Percentiles rank a stretch among this genome's conserved stretches.
Evolutionary conservation across 2,113 vertebrate genomes (phyloP).

Genomic region (Vidua macroura): DNA sequence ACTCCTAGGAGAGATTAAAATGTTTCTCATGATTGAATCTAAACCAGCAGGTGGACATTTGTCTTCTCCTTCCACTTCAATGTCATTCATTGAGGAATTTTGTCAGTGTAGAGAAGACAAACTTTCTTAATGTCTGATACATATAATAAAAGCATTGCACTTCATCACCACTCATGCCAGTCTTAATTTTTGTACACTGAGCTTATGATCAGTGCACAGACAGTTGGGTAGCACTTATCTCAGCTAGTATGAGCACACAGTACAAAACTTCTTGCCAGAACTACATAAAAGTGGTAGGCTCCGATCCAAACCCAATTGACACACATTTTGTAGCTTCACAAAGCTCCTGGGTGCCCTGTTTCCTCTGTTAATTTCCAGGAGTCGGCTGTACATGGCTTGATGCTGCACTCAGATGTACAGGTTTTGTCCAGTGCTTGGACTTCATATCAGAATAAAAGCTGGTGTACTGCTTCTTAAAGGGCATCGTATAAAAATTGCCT

Average conservation of each 20-base stretch:
- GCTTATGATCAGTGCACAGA: neutral
- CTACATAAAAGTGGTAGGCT: neutral
- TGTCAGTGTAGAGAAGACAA: neutral
- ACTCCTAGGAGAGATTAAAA: neutral
- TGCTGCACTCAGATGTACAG: fast-evolving
- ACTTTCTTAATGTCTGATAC: neutral
- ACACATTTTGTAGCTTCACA: neutral
- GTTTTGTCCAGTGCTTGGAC: neutral
- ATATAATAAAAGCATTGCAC: neutral
- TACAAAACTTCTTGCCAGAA: neutral
- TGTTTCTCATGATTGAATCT: neutral
- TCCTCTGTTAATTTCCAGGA: neutral
- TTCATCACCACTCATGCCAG: fast-evolving
- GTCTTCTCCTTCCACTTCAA: neutral
- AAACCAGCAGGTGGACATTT: neutral
- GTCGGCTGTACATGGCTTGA: neutral
- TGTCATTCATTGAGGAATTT: neutral
- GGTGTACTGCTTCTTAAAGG: neutral
- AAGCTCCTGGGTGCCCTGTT: neutral
- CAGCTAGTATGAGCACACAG: neutral
- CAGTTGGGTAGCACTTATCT: neutral
- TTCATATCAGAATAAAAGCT: neutral
- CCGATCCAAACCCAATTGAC: neutral
- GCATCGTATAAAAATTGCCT: neutral
- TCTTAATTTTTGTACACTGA: neutral